Conservation (phyloP, 2,113 vertebrate genomes). For the Eulemur macaco region DNA sequence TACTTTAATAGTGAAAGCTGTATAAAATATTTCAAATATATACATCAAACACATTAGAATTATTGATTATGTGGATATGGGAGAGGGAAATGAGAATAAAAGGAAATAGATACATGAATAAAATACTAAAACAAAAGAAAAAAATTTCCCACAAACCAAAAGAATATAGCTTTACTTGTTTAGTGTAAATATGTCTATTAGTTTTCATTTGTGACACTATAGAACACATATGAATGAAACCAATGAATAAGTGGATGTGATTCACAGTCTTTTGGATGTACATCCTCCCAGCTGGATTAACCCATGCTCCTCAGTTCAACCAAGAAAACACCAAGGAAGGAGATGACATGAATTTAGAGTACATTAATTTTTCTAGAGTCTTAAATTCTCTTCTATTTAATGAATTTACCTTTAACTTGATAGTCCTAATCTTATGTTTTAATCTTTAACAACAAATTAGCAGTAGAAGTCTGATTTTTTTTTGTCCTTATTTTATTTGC, state of each 20-base stretch:
- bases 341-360: neutral
- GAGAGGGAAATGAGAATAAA: neutral
- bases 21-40: conserved; percentile 9
- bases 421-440: neutral
- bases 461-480: neutral
- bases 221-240: too few species aligned
- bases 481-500: neutral
- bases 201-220: neutral
- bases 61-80: neutral
- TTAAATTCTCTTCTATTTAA: neutral
- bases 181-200: neutral
- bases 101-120: neutral
- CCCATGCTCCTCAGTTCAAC: accelerated
- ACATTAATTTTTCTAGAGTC: neutral
- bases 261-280: neutral
- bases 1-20: neutral
- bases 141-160: neutral
- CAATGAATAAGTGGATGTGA: neutral
- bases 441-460: neutral
- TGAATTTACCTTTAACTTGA: neutral
- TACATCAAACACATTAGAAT: neutral
- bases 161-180: neutral
- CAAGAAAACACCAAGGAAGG: neutral
- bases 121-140: neutral
- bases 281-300: accelerated